Conservation (phyloP, 2,113 vertebrate genomes). For the Antechinus flavipes region DNA sequence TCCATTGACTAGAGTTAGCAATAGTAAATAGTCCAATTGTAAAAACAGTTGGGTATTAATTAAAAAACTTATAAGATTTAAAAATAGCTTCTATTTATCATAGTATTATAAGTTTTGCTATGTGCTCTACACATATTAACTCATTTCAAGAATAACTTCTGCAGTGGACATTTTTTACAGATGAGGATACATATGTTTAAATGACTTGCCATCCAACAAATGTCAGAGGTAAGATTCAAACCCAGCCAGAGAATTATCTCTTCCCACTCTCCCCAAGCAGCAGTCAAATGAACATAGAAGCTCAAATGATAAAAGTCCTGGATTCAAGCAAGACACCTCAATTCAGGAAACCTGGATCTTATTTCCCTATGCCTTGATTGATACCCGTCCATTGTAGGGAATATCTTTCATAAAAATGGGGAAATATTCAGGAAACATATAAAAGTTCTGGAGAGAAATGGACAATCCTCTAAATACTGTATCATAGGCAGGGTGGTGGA, state of each 20-base stretch:
- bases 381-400: background rate
- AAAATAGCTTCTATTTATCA: background rate
- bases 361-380: background rate
- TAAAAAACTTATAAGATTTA: background rate
- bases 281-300: background rate
- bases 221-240: background rate
- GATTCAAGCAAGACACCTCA: background rate
- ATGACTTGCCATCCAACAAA: background rate
- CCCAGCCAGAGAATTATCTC: background rate
- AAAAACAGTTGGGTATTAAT: background rate
- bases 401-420: slow-evolving; percentile 43
- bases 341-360: slow-evolving; percentile 9
- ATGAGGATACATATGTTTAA: background rate
- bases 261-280: background rate
- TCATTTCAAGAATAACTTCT: background rate
- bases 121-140: background rate
- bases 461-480: background rate
- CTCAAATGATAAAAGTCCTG: background rate
- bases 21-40: background rate
- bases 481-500: background rate
- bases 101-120: background rate
- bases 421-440: background rate
- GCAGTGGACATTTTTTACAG: background rate
- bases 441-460: background rate
- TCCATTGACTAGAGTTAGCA: background rate